Evolutionary conservation across 2,113 vertebrate genomes (phyloP), one percentile per base, ranked within the genome.

Genomic region (Stictonetta naevosa): DNA sequence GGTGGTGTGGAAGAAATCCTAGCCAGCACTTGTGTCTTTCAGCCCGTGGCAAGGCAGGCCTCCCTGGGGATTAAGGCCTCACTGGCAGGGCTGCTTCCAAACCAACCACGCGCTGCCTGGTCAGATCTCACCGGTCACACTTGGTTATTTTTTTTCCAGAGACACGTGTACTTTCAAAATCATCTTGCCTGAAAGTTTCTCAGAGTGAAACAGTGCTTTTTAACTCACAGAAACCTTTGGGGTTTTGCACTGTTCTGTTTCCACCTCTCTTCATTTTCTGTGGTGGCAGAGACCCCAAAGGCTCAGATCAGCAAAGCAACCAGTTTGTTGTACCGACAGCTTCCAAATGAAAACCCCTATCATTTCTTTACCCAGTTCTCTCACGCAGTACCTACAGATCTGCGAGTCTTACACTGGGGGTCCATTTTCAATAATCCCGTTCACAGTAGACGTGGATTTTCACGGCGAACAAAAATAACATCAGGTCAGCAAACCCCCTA

Each of bases 131-230:
- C 42, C 33, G 50, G 31, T 26, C 85, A 19, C 13, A 1, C 75
- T 3, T 36, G 28, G 13, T 38, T 74, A 23, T 62, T 69, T 85
- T 67, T 71, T 73, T 21, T 69, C 19, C 78, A 34, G 31, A 73
- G 75, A 66, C 10, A 58, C 14, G 1, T 3, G 17, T 34, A n/a
- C 26, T 48, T 62, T 86, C 55, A 85, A 83, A 72, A 55, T 38
- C 25, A 22, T 88, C 52, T 34, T 21, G n/a, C 28, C 72, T 56
- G 52, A 42, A 76, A 79, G 48, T 2, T 3, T 76, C 84, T 87
- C 93, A 94, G 40, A 95, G 55, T 19, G 89, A 95, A 96, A 86
- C 62, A n/a, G 69, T 29, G 56, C 58, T 77, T 36, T 95, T 85
- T 80, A 85, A 83, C 36, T 74, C 85, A 88, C 36, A 71, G 90